Percentiles rank a stretch among this genome's conserved stretches.
Evolutionary conservation across 2,888 invertebrate species (phyloP).

Genomic region (Theodoxus fluviatilis): DNA sequence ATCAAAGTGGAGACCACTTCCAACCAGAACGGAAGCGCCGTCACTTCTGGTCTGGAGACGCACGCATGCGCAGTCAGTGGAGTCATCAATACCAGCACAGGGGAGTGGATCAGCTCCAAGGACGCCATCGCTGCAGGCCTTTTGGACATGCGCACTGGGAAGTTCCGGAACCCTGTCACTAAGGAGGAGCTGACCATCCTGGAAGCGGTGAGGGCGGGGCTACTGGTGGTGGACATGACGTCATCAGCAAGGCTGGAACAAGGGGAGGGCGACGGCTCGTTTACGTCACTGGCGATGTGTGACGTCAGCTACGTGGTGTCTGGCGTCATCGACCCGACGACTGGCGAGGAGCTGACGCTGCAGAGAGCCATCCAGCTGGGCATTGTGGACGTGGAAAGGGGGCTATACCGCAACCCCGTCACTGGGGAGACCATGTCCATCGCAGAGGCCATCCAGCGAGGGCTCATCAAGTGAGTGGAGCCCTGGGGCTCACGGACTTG

Average conservation of each 20-base stretch:
- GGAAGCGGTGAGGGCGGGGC: slow-evolving; percentile 78
- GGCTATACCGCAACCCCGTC: slow-evolving; percentile 51
- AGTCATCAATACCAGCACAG: slow-evolving; percentile 55
- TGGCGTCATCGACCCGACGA: slow-evolving; percentile 47
- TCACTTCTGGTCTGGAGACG: slow-evolving; percentile 37
- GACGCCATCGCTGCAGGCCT: slow-evolving; percentile 80
- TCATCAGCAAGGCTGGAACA: slow-evolving; percentile 36
- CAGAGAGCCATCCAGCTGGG: slow-evolving; percentile 51
- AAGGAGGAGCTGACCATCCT: slow-evolving; percentile 70
- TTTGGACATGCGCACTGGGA: slow-evolving; percentile 74
- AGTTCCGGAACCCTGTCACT: slow-evolving; percentile 67
- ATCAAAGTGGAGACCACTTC: slow-evolving; percentile 58
- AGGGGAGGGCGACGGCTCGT: slow-evolving; percentile 40
- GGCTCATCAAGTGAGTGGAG: slow-evolving; percentile 50
- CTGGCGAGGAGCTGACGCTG: slow-evolving; percentile 50
- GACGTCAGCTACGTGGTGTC: slow-evolving; percentile 48
- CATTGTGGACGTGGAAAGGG: slow-evolving; percentile 52
- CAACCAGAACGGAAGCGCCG: too few relatives aligned
- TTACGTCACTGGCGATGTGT: slow-evolving; percentile 48
- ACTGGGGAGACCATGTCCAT: slow-evolving; percentile 55
- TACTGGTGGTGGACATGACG: slow-evolving; percentile 65
- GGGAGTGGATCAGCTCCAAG: slow-evolving; percentile 72
- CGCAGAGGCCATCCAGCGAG: slow-evolving; percentile 53
- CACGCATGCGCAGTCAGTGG: slow-evolving; percentile 48
- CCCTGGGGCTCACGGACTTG: too few relatives aligned